A percentile compares a stretch with the other conserved stretches of the same genome.
Conservation (phyloP, 2,113 vertebrate genomes). For the Phaethornis superciliosus region DNA sequence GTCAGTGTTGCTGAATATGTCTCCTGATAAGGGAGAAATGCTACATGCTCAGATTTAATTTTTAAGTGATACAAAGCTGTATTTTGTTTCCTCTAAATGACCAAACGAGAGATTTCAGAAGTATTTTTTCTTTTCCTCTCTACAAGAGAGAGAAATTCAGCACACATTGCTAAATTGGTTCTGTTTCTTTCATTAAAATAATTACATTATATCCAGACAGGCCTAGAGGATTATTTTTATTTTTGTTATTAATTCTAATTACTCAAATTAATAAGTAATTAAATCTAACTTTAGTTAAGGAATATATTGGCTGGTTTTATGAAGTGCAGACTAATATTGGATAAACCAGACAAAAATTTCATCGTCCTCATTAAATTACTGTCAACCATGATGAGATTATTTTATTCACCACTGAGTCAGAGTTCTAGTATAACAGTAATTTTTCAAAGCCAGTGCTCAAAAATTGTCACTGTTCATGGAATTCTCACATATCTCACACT, state of each 20-base stretch:
- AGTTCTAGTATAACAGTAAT: neutral
- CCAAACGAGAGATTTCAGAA: neutral
- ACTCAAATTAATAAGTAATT: neutral
- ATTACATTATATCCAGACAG: neutral
- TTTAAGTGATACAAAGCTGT: neutral
- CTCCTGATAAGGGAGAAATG: neutral
- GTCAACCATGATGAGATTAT: neutral
- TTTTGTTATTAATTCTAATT: neutral
- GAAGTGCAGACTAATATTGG: neutral
- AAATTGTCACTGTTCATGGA: neutral
- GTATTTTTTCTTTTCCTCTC: neutral
- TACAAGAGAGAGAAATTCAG: neutral
- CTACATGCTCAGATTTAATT: neutral
- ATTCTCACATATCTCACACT: neutral
- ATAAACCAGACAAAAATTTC: neutral
- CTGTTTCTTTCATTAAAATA: neutral
- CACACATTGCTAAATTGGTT: neutral
- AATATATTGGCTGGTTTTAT: neutral
- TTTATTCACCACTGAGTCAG: slow-evolving; percentile 29
- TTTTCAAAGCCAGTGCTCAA: slow-evolving; percentile 22
- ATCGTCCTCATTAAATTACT: neutral
- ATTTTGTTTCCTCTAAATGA: neutral
- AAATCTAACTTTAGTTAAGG: neutral
- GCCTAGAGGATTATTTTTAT: neutral
- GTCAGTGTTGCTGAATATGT: neutral